Conservation (phyloP, 2,113 vertebrate genomes). For the Brachirus orientalis region DNA sequence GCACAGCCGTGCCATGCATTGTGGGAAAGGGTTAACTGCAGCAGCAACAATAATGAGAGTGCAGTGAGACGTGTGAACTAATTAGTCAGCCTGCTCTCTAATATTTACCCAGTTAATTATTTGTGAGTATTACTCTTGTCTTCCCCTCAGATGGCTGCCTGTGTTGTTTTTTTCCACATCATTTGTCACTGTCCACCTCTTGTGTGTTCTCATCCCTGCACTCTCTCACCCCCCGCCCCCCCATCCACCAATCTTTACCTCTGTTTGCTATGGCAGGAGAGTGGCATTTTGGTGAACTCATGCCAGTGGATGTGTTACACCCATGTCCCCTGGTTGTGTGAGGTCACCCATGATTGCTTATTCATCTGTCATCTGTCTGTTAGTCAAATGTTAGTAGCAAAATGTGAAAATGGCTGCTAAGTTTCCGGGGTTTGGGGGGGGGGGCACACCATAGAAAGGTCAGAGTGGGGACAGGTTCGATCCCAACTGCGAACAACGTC, state of each 20-base stretch:
- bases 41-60: conserved; percentile 81
- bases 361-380: conserved; percentile 73
- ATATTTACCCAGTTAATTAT: conserved; percentile 88
- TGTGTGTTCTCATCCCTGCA: conserved; percentile 67
- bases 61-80: conserved; percentile 83
- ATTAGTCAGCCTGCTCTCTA: conserved; percentile 83
- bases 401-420: conserved; percentile 71
- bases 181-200: conserved; percentile 83
- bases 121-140: conserved; percentile 85
- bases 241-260: background rate
- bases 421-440: conserved; percentile 39
- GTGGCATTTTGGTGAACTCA: conserved; percentile 76
- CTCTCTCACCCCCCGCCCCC: conserved; percentile 26
- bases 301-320: conserved; percentile 73
- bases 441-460: conserved; percentile 50
- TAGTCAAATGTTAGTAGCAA: conserved; percentile 53
- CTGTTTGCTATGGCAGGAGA: conserved; percentile 52
- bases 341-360: conserved; percentile 79
- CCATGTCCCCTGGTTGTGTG: conserved; percentile 67
- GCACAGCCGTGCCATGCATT: conserved; percentile 41
- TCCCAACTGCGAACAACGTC: conserved; percentile 25
- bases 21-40: conserved; percentile 73
- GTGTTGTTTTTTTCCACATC: conserved; percentile 81
- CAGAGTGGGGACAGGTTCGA: conserved; percentile 33
- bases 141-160: conserved; percentile 81